Evolutionary conservation across 2,113 vertebrate genomes (phyloP).

Genomic region (Trachemys scripta): DNA sequence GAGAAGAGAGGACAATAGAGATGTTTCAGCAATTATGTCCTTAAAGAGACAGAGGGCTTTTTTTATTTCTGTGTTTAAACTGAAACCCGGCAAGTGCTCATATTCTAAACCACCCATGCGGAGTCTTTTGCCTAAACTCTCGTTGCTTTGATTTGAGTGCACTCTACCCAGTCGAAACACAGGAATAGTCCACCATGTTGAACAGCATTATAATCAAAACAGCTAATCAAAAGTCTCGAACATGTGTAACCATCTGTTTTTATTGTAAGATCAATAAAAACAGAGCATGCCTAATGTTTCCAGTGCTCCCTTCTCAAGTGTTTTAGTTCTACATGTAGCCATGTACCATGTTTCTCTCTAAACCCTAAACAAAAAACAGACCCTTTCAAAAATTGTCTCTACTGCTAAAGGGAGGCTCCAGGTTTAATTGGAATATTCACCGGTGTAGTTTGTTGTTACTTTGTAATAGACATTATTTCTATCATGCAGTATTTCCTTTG

Average conservation of each 20-base stretch:
- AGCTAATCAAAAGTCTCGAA: accelerated
- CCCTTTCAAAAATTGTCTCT: not conserved
- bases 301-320: not conserved
- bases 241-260: not conserved
- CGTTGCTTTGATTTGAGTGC: not conserved
- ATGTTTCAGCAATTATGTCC: not conserved
- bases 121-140: not conserved
- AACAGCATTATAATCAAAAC: accelerated
- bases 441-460: not conserved
- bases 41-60: not conserved
- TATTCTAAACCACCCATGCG: accelerated
- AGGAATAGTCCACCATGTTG: not conserved
- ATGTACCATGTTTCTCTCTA: not conserved
- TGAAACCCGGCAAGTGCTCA: not conserved
- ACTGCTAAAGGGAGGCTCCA: no score
- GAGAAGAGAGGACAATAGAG: not conserved
- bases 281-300: not conserved
- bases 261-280: accelerated
- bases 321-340: not conserved
- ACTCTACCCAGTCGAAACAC: not conserved
- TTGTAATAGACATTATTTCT: not conserved
- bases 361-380: not conserved
- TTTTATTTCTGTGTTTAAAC: not conserved
- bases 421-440: not conserved
- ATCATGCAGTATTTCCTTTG: not conserved